Percentiles rank a stretch among this genome's conserved stretches.
Conservation (phyloP, 2,888 invertebrate genomes). For the Lutraria lutraria region DNA sequence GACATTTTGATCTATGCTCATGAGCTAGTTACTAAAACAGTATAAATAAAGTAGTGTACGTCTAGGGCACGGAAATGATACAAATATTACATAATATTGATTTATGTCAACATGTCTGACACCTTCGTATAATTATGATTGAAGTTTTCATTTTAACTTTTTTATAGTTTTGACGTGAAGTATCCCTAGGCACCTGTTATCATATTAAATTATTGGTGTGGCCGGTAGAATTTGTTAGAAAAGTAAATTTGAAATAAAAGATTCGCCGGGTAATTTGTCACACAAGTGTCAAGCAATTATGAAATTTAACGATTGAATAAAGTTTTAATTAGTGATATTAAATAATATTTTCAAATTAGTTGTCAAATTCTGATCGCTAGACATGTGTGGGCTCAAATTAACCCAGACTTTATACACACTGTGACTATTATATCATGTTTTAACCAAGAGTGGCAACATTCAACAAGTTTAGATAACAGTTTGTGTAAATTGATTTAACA, state of each 20-base stretch:
- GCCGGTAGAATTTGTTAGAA: constrained; percentile 14
- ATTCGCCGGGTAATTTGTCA: constrained; percentile 47
- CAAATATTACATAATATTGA: constrained; percentile 25
- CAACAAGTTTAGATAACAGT: background rate
- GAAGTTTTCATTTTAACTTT: constrained; percentile 42
- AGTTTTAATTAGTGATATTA: constrained; percentile 43
- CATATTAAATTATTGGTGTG: background rate
- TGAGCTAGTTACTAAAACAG: background rate
- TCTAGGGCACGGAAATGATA: constrained; percentile 30
- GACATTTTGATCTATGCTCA: background rate
- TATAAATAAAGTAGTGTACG: background rate
- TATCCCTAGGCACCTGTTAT: constrained; percentile 15
- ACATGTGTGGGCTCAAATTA: background rate
- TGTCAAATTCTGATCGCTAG: background rate
- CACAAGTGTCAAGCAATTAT: constrained; percentile 32
- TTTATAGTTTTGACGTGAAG: constrained; percentile 14
- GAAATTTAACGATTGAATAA: constrained; percentile 39
- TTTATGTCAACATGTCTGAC: constrained; percentile 38
- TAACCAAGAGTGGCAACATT: background rate
- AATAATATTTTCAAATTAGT: constrained; percentile 1
- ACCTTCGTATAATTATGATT: constrained; percentile 17
- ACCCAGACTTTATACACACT: background rate
- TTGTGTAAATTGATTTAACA: constrained; percentile 18
- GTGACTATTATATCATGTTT: background rate
- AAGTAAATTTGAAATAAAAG: constrained; percentile 44